Evolutionary conservation across 2,113 vertebrate genomes (phyloP).

Genomic region (Riparia riparia): DNA sequence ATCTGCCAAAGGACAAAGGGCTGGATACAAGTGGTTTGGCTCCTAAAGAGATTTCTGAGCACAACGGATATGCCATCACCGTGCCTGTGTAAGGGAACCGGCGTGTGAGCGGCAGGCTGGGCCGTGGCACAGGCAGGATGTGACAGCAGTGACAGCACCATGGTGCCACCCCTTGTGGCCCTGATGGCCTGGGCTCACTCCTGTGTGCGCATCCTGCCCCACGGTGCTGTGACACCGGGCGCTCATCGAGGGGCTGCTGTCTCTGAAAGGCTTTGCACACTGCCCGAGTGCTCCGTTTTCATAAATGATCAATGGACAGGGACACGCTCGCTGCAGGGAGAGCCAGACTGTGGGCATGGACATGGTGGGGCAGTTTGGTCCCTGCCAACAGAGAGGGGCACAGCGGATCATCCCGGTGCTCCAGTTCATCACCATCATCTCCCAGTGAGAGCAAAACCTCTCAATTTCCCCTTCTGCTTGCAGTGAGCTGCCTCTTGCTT

Average conservation of each 20-base stretch:
- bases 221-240: accelerated
- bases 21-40: neutral
- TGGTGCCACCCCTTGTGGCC: accelerated
- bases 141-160: neutral
- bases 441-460: neutral
- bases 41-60: neutral
- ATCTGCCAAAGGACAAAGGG: conserved; percentile 14
- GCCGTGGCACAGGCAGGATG: neutral
- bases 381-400: neutral
- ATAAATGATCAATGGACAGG: neutral
- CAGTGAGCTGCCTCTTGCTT: neutral
- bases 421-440: neutral
- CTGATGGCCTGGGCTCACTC: neutral
- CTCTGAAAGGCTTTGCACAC: neutral
- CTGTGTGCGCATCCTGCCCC: neutral
- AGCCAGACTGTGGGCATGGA: neutral
- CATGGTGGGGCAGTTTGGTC: neutral
- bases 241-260: neutral
- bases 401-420: neutral
- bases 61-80: neutral
- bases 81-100: neutral
- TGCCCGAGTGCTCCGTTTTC: neutral
- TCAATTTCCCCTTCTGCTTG: neutral
- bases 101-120: neutral
- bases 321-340: neutral